These are phyloP conservation scores for Sebastolobus altivelis DNA, from an alignment of 2,797 vertebrate genomes.

Conservation along the genomic window DNA sequence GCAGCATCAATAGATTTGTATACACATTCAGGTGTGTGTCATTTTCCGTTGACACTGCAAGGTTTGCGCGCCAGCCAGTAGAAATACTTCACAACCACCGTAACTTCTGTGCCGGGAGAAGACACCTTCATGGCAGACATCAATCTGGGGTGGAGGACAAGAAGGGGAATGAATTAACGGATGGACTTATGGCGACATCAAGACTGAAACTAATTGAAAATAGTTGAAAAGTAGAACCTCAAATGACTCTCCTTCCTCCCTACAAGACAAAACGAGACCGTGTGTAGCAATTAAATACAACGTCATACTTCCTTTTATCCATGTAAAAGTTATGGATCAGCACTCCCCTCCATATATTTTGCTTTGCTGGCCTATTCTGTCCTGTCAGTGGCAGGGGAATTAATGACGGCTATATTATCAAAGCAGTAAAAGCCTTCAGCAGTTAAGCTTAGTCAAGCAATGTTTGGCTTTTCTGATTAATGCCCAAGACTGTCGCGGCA, in stretches of 20 bases:
- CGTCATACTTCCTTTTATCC: constrained; percentile 49
- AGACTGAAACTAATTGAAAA: neutral
- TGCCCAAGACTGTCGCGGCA: constrained; percentile 39
- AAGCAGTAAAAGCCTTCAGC: constrained; percentile 62
- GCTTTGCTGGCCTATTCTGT: constrained; percentile 67
- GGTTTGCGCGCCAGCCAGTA: constrained; percentile 69
- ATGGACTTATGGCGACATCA: neutral
- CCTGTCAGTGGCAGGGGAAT: constrained; percentile 58
- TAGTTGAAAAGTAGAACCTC: neutral
- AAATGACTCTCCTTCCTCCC: neutral
- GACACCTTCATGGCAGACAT: constrained; percentile 65
- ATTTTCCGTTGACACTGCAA: neutral
- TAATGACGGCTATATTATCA: constrained; percentile 66
- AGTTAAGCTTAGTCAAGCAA: constrained; percentile 71
- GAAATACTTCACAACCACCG: constrained; percentile 66
- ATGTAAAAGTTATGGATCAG: constrained; percentile 66
- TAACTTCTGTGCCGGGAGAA: constrained; percentile 65
- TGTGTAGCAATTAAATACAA: constrained; percentile 40
- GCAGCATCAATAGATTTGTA: no score
- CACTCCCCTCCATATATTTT: constrained; percentile 58
- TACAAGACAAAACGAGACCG: constrained; percentile 21
- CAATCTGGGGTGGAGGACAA: constrained; percentile 56
- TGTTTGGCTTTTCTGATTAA: constrained; percentile 72
- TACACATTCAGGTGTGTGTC: neutral
- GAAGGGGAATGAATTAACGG: neutral